Evolutionary conservation across 2,113 vertebrate genomes (phyloP).

Genomic region (Tricholaema leucomelas): DNA sequence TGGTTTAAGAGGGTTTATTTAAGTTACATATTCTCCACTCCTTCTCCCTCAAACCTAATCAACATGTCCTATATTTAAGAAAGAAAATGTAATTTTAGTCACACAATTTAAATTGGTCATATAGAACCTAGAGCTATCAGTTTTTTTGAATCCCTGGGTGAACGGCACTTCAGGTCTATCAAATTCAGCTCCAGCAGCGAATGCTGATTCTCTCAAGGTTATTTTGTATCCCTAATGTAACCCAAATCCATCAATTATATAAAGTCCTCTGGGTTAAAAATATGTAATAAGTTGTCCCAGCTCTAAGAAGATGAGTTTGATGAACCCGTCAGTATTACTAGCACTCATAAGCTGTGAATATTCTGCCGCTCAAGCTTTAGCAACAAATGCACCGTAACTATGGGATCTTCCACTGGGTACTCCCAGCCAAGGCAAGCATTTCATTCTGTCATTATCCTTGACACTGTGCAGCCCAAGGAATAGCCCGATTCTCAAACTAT

Average conservation of each 20-base stretch:
- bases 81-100: constrained; percentile 33
- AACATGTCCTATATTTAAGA: constrained; percentile 9
- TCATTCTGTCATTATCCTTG: not conserved
- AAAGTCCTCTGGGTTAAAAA: constrained; percentile 40
- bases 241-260: constrained; percentile 61
- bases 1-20: constrained; percentile 16
- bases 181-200: not conserved
- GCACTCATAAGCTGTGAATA: constrained; percentile 9
- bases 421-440: not conserved
- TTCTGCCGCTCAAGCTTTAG: constrained; percentile 4
- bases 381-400: not conserved
- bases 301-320: constrained; percentile 27
- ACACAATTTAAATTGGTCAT: constrained; percentile 31
- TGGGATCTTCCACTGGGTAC: not conserved
- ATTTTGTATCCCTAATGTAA: constrained; percentile 45
- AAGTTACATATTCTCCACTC: not conserved
- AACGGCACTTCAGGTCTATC: constrained; percentile 17
- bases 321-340: constrained; percentile 44
- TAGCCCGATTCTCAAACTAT: not conserved
- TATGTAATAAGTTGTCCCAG: constrained; percentile 27
- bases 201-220: constrained; percentile 12
- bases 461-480: not conserved
- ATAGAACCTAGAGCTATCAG: constrained; percentile 18
- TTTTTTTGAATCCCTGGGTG: constrained; percentile 1
- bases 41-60: not conserved